Evolutionary conservation across 2,113 vertebrate genomes (phyloP), one percentile per base, ranked within the genome.

Genomic region (Chloebia gouldiae): DNA sequence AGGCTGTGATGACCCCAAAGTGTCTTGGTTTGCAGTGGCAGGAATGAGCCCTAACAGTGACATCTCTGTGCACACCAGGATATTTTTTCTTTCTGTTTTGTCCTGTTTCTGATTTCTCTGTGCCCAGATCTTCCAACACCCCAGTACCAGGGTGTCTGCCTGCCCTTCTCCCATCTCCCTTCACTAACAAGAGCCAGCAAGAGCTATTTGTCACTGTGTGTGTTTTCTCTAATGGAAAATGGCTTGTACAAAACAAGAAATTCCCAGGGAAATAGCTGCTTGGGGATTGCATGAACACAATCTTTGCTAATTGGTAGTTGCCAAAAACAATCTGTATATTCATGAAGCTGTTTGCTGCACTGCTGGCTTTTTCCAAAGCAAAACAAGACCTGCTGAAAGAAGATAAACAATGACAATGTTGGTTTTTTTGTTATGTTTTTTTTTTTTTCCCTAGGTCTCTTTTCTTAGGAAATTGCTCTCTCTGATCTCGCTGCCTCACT

Each of bases 291-390:
- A 37, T 1, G 53, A 79, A 60, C 92, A 60, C 78, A 69, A 68
- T 75, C 78, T 76, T 69, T 87, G 81, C 88, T 94, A 94, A 96
- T 91, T 93, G 90, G 73, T 75, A 9, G 73, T 89, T 95, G 81
- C 96, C 90, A 91, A 54, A 91, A 89, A 1, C 93, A 79, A 64
- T 92, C 70, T 95, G 90, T 94, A 15, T 95, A 93, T 95, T 95
- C 93, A 75, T 90, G 85, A 96, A 93, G 92, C 85, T 87, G 57
- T 82, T 93, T 95, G 92, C 93, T 94, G 92, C 93, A 81, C 53
- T 95, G 88, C 95, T 94, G 92, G 39, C 70, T 96, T 79, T 51
- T 91, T 81, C 70, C 75, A 64, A 8, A 39, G 39, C 91, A 94
- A 94, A 87, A 72, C 81, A 93, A 91, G 90, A 76, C 61, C 90